phyloP scores from a whole-genome alignment of 2,797 vertebrate species.

The Melanotaenia trifasciata region DNA sequence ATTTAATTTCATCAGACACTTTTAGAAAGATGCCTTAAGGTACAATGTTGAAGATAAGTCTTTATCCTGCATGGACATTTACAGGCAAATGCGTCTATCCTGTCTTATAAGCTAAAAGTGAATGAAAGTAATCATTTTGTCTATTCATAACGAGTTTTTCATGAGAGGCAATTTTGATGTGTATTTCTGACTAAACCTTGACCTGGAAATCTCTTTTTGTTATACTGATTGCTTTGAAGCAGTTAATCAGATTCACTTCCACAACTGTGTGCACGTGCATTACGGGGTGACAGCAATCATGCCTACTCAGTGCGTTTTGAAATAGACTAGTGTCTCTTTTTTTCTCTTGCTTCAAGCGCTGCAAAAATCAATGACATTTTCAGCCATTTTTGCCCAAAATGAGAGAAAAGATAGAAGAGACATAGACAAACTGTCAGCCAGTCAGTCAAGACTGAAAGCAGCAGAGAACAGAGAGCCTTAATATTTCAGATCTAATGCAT shows the following conservation, averaged over 20 bases:
- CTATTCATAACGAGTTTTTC: not conserved
- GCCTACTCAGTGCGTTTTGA: not conserved
- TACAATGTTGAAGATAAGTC: not conserved
- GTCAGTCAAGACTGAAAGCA: slow-evolving; percentile 54
- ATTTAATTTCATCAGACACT: not conserved
- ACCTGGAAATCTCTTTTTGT: not conserved
- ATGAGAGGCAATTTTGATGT: not conserved
- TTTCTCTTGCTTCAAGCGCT: not conserved
- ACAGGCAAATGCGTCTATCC: not conserved
- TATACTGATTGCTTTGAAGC: not conserved
- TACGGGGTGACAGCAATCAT: not conserved
- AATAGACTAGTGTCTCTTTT: not conserved
- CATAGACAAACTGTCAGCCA: slow-evolving; percentile 37
- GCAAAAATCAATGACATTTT: not conserved
- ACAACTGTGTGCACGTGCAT: not conserved
- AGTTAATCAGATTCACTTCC: not conserved
- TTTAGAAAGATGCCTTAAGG: not conserved
- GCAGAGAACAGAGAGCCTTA: slow-evolving; percentile 64
- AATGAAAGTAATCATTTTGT: not conserved
- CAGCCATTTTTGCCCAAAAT: slow-evolving; percentile 19
- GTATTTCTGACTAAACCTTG: not conserved
- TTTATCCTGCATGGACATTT: not conserved
- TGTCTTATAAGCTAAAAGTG: not conserved
- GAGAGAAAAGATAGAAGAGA: slow-evolving; percentile 13
- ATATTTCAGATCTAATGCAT: slow-evolving; percentile 82